Base-by-base conservation (phyloP, 2,888 invertebrate genomes). In the Timema podura region DNA sequence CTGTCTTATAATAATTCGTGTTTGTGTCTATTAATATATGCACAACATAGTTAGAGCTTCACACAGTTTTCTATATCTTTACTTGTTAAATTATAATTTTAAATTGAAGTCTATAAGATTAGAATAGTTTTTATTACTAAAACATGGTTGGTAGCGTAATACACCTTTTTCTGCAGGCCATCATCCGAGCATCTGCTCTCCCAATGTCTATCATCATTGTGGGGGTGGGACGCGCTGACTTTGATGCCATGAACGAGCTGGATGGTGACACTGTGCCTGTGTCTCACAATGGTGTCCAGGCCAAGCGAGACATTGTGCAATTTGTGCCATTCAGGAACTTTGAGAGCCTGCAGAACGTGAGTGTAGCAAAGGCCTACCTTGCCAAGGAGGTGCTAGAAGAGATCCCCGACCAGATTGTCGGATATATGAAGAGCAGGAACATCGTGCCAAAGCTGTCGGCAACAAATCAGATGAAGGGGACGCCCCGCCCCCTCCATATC, bases 191-290 rank as follows among this genome's bases (percentile, higher is more conserved):
- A 6, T 84, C 86, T 8, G 75, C 75, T n/a, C 78, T 86, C 46
- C 87, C 87, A 0, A 79, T 87, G 77, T 87, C 87, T 1, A 85
- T 87, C 68, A 87, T 87, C 71, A 87, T 87, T 71, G 82, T 87
- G 57, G 88, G 87, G n/a, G 85, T 88, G 64, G 88, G 87, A 45
- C 80, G 83, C 75, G 87, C 86, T 54, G 85, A 86, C 75, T 88
- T 88, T 79, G 80, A 80, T 68, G 85, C 85, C 13, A 88, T 88
- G 87, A 85, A 86, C 74, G 83, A 84, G 72, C 76, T 88, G 65
- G 88, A 88, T 78, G 84, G 84, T 30, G 88, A 88, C 77, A 82
- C 79, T 6, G 76, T 78, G 5, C 76, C 79, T n/a, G 71, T 80
- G 16, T 68, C 70, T n/a, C 65, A 64, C 46, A 71, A 73, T 54